Evolutionary conservation across 1,140 invertebrate genomes (phyloP), one percentile per base, ranked within the genome.

Genomic region (Leptopilina clavipes): DNA sequence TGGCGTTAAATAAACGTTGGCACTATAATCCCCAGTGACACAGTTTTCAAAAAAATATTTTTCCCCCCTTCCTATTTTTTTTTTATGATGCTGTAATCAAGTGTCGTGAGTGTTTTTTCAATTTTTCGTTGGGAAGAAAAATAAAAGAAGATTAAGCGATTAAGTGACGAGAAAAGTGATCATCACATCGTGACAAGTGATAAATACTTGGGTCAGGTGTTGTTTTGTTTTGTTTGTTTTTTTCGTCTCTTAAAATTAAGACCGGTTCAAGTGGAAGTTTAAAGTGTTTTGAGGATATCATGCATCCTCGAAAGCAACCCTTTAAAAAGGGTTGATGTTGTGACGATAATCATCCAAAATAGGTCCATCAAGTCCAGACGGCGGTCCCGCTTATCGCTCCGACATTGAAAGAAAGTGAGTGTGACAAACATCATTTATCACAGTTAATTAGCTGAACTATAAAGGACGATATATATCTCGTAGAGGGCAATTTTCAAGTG

Each of bases 291-390:
- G 45, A 52, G 44, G 56, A 45, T 31, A 65, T 25, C 11, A 79
- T 79, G 77, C 54, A 71, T 79, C 44, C 71, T 71, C 56, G 43
- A 48, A 70, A n/a, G 44, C 54, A 71, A 72, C 77, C 77, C 77
- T 79, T 73, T 40, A 54, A 76, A 70, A 73, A 76, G 77, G 77
- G 77, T 79, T 79, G 77, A 79, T 65, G 59, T 73, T 71, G 56
- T 59, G 45, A 56, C 52, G 40, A 40, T 40, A 40, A 70, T 40
- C 1, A 65, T 31, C 31, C 12, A 37, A 65, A 37, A 31, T 37
- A 31, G 59, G 59, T n/a, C 25, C 25, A 14, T 31, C 25, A 31
- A 31, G 14, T 31, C 14, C 59, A 31, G 59, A 25, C 22, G 14
- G 25, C 22, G 59, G 59, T 65, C 59, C 59, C 59, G 59, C 59